phyloP scores from a whole-genome alignment of 2,113 vertebrate species.

The Chloropsis cyanopogon region DNA sequence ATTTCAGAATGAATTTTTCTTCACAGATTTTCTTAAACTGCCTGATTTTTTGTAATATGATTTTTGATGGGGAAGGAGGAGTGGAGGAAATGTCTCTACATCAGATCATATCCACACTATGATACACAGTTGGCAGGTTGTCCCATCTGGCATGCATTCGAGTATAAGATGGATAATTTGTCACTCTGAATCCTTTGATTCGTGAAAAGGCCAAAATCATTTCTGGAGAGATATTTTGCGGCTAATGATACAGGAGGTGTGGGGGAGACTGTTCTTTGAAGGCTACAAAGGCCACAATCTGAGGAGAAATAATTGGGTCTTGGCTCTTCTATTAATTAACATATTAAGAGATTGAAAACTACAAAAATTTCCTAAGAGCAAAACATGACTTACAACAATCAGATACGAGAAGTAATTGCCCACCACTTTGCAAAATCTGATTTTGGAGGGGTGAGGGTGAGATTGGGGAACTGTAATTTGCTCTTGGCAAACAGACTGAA shows the following conservation, averaged over 20 bases:
- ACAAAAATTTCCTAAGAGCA: conserved; percentile 18
- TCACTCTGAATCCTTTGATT: conserved; percentile 46
- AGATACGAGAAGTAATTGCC: conserved; percentile 28
- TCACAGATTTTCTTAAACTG: neutral
- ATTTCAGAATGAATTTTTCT: neutral
- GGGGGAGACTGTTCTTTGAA: conserved; percentile 34
- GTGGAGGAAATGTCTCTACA: neutral
- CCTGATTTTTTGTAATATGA: neutral
- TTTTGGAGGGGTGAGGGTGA: conserved; percentile 39
- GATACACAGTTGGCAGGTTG: conserved; percentile 1
- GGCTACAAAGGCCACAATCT: conserved; percentile 37
- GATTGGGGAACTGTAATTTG: conserved; percentile 36
- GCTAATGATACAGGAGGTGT: conserved; percentile 39
- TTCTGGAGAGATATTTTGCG: conserved; percentile 17
- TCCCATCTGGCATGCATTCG: conserved; percentile 30
- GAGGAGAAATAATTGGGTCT: conserved; percentile 47
- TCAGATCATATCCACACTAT: neutral
- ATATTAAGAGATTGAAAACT: neutral
- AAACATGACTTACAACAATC: conserved; percentile 34
- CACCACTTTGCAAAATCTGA: conserved; percentile 36
- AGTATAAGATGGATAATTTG: conserved; percentile 18
- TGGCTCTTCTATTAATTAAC: conserved; percentile 29
- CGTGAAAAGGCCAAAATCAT: conserved; percentile 41
- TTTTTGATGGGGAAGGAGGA: neutral
- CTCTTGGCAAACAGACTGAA: conserved; percentile 54